Conservation (phyloP, 2,888 invertebrate genomes). For the Cheilosia pagana region DNA sequence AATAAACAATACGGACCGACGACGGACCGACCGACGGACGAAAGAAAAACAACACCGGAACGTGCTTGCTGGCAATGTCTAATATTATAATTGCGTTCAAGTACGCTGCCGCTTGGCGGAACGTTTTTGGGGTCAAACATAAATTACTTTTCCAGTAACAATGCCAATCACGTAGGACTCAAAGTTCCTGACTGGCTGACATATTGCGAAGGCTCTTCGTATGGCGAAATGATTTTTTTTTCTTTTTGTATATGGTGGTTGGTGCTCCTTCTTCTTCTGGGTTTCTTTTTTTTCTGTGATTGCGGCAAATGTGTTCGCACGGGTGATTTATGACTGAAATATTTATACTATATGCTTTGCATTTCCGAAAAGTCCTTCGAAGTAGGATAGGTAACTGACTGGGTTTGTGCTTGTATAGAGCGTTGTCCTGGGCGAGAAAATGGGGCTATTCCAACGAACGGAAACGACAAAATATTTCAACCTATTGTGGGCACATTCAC, state of each 20-base stretch:
- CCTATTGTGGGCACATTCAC: slow-evolving; percentile 42
- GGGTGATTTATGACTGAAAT: slow-evolving; percentile 70
- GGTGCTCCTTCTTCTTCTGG: background rate
- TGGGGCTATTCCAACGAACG: slow-evolving; percentile 36
- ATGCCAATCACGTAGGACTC: slow-evolving; percentile 74
- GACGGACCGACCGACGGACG: too few relatives aligned
- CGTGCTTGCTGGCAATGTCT: slow-evolving; percentile 60
- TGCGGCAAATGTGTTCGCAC: slow-evolving; percentile 69
- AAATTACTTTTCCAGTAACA: slow-evolving; percentile 70
- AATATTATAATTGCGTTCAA: slow-evolving; percentile 74
- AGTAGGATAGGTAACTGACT: slow-evolving; percentile 37
- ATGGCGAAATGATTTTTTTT: slow-evolving; percentile 10
- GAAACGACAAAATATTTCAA: slow-evolving; percentile 56
- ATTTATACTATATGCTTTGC: slow-evolving; percentile 60
- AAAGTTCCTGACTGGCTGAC: slow-evolving; percentile 68
- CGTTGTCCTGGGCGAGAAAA: slow-evolving; percentile 34
- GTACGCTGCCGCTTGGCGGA: slow-evolving; percentile 43
- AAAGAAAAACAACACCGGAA: slow-evolving; percentile 51
- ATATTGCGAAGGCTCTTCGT: slow-evolving; percentile 62
- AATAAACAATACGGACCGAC: slow-evolving; percentile 6
- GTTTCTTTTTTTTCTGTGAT: slow-evolving; percentile 45
- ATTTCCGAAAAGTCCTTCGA: slow-evolving; percentile 59
- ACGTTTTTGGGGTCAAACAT: slow-evolving; percentile 71
- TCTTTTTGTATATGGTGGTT: background rate
- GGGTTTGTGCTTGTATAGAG: background rate